Percentiles rank a stretch among this genome's conserved stretches.
phyloP scores from a whole-genome alignment of 1,140 invertebrate species.

The Drosophila orena region DNA sequence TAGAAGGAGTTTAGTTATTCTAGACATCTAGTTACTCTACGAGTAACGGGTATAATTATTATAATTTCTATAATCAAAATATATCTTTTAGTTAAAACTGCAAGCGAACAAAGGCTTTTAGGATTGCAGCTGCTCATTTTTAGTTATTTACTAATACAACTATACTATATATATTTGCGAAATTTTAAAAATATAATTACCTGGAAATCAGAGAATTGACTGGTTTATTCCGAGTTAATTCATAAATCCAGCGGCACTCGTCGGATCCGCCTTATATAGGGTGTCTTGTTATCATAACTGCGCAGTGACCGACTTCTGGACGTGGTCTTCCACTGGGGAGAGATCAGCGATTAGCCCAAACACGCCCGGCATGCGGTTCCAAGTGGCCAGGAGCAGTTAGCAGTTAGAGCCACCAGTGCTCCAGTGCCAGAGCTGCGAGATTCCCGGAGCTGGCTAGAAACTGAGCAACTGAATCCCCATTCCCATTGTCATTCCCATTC shows the following conservation, averaged over 20 bases:
- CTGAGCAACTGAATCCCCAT: constrained; percentile 44
- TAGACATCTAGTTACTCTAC: too few relatives aligned
- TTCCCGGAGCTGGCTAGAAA: background rate
- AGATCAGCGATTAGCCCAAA: constrained; percentile 40
- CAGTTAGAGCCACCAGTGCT: constrained; percentile 20
- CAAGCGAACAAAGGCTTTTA: too few relatives aligned
- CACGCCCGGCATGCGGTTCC: constrained; percentile 30
- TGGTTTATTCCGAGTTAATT: constrained; percentile 12
- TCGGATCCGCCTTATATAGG: constrained; percentile 19
- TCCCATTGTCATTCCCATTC: constrained; percentile 1
- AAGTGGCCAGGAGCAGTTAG: constrained; percentile 17
- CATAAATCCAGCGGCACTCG: constrained; percentile 15
- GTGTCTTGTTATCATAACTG: constrained; percentile 45
- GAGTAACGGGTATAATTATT: too few relatives aligned
- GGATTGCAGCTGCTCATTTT: too few relatives aligned
- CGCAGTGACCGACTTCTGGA: constrained; percentile 46
- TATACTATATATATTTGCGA: too few relatives aligned
- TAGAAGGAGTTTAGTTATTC: too few relatives aligned
- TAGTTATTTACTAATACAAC: too few relatives aligned
- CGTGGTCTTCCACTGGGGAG: background rate
- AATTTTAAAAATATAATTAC: too few relatives aligned
- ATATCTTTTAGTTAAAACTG: too few relatives aligned
- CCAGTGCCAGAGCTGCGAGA: constrained; percentile 1
- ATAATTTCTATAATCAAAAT: too few relatives aligned
- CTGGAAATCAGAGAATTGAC: too few relatives aligned